These are phyloP conservation scores for Andrena bucephala DNA, from an alignment of 2,888 invertebrate genomes.

Conservation along the genomic window DNA sequence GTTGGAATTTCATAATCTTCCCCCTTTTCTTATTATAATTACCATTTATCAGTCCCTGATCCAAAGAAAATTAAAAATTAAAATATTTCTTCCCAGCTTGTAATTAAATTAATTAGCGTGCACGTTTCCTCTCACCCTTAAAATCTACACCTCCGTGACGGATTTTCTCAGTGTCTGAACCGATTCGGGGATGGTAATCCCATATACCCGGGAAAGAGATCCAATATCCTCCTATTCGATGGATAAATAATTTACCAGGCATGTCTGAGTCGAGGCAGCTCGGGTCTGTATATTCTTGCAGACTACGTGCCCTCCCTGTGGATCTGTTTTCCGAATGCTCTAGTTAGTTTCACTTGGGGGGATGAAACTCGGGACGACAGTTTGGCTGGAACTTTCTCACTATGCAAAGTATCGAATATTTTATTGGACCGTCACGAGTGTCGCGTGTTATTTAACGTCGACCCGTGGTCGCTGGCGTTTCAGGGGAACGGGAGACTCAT, in stretches of 20 bases:
- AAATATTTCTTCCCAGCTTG: no score
- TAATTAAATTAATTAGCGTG: no score
- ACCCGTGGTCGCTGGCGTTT: slow-evolving; percentile 9
- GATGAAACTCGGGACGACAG: slow-evolving; percentile 42
- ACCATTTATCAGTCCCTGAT: no score
- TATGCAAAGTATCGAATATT: slow-evolving; percentile 56
- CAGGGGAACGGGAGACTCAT: background rate
- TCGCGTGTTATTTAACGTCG: slow-evolving; percentile 39
- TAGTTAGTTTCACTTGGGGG: slow-evolving; percentile 45
- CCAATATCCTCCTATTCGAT: background rate
- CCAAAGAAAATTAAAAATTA: no score
- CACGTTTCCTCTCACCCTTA: no score
- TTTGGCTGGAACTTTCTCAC: slow-evolving; percentile 34
- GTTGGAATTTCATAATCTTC: no score
- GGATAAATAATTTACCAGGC: slow-evolving; percentile 7
- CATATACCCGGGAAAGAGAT: background rate
- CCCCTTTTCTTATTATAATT: no score
- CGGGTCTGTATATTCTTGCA: background rate
- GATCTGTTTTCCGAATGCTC: slow-evolving; percentile 44
- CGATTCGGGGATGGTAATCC: background rate
- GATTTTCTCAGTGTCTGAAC: no score
- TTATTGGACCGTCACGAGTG: slow-evolving; percentile 42
- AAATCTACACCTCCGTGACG: no score
- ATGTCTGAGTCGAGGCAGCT: background rate
- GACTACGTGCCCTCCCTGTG: background rate